Conservation (phyloP, 92 coral and sea anemone species). For the Plumapathes pennacea region DNA sequence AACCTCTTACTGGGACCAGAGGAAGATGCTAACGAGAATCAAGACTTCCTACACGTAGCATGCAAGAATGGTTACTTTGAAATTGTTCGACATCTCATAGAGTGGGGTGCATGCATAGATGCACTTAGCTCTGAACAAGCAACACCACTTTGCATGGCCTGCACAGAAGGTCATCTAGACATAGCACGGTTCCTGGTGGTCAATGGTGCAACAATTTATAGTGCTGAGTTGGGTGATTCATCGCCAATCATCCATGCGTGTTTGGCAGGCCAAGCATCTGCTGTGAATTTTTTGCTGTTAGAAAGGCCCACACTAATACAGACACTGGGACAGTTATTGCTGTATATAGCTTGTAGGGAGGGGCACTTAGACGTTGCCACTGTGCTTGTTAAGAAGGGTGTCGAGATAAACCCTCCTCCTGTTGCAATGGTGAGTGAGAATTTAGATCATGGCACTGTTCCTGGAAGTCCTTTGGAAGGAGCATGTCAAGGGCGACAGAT, state of each 20-base stretch:
- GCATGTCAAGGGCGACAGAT: conserved; percentile 76
- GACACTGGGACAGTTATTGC: conserved; percentile 64
- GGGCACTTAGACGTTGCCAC: conserved; percentile 77
- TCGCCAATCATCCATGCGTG: conserved; percentile 87
- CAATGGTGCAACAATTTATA: conserved; percentile 68
- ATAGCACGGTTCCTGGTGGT: conserved; percentile 61
- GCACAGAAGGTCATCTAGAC: conserved; percentile 74
- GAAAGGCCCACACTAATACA: conserved; percentile 59
- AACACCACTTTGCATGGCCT: conserved; percentile 84
- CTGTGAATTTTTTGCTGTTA: conserved; percentile 62
- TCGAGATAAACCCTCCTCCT: conserved; percentile 68
- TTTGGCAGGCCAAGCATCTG: conserved; percentile 56
- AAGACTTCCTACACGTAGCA: conserved; percentile 60
- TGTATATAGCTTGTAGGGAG: conserved; percentile 70
- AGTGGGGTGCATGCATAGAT: conserved; percentile 78
- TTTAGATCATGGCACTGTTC: conserved; percentile 7
- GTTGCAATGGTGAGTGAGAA: conserved; percentile 3
- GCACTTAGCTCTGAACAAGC: conserved; percentile 27
- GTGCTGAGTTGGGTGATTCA: conserved; percentile 26
- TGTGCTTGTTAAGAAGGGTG: conserved; percentile 65
- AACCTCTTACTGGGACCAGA: conserved; percentile 45
- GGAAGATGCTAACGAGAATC: conserved; percentile 7
- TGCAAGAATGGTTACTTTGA: conserved; percentile 78
- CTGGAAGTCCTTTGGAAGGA: conserved; percentile 71
- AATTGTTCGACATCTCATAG: conserved; percentile 73